Percentiles rank a stretch among this genome's conserved stretches.
These are phyloP conservation scores for Nyctibius grandis DNA, from an alignment of 2,797 vertebrate species.

Conservation along the genomic window DNA sequence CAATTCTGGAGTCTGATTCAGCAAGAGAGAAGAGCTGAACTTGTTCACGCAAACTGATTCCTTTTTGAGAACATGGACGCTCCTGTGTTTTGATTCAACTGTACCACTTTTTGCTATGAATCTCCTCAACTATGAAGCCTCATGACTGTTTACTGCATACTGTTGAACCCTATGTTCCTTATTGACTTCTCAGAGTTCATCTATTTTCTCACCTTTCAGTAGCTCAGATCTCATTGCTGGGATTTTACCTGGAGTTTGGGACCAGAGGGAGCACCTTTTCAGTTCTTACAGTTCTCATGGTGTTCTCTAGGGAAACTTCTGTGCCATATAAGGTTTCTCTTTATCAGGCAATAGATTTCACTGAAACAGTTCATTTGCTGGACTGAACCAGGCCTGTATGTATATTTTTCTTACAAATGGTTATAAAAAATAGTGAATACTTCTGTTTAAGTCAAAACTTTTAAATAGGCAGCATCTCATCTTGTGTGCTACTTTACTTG, in stretches of 20 bases:
- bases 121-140: background rate
- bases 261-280: background rate
- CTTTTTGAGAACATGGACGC: accelerated
- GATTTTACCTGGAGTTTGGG: background rate
- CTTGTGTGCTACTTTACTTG: background rate
- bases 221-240: background rate
- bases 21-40: background rate
- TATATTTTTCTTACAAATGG: background rate
- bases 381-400: background rate
- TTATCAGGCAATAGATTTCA: background rate
- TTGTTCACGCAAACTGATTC: background rate
- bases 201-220: background rate
- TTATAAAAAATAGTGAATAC: background rate
- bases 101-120: background rate
- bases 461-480: background rate
- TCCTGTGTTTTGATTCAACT: background rate
- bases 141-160: background rate
- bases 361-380: background rate
- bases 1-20: background rate
- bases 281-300: background rate
- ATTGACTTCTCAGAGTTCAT: background rate
- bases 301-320: background rate
- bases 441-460: background rate
- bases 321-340: background rate
- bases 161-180: background rate